phyloP scores from a whole-genome alignment of 2,888 invertebrate genomes.

The Gibbula magus region DNA sequence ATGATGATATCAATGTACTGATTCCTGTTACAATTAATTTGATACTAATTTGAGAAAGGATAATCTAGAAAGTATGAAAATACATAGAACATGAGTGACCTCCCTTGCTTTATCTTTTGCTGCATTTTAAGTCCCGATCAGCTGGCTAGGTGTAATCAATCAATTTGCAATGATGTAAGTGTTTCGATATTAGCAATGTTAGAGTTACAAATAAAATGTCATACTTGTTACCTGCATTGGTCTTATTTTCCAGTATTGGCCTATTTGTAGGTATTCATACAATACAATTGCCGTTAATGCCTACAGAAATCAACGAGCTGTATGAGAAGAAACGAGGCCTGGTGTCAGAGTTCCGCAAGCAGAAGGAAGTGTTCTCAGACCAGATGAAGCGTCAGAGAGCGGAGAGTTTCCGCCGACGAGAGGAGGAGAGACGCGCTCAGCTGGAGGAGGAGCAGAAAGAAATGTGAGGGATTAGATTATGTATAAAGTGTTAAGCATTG shows the following conservation, averaged over 20 bases:
- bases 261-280: background rate
- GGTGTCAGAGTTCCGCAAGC: conserved; percentile 55
- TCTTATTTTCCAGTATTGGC: background rate
- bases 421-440: conserved; percentile 58
- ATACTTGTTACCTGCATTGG: background rate
- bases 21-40: too few relatives aligned
- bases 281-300: background rate
- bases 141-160: too few relatives aligned
- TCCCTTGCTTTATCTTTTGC: too few relatives aligned
- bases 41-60: too few relatives aligned
- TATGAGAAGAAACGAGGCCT: conserved; percentile 59
- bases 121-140: too few relatives aligned
- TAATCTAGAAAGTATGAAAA: too few relatives aligned
- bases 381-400: conserved; percentile 55
- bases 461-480: conserved; percentile 45
- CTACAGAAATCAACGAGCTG: conserved; percentile 65
- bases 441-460: conserved; percentile 57
- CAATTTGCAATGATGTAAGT: too few relatives aligned
- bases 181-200: too few relatives aligned
- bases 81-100: too few relatives aligned
- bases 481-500: background rate
- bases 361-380: conserved; percentile 62
- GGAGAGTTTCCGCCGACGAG: conserved; percentile 58
- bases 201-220: background rate
- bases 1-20: too few relatives aligned